phyloP scores from a whole-genome alignment of 2,888 invertebrate species.

The Lamellibrachia satsuma region DNA sequence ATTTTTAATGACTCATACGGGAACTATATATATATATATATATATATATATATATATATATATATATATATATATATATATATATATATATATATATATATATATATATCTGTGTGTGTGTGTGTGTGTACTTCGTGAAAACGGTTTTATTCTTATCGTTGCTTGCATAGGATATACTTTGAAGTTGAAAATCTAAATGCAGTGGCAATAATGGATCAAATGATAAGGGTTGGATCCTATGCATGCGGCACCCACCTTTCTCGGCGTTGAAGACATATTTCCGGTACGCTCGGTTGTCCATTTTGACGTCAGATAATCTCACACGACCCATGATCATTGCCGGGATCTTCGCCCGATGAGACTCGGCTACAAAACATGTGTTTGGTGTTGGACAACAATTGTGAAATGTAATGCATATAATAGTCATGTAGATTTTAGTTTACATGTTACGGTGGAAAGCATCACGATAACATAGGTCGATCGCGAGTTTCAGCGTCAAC shows the following conservation, averaged over 20 bases:
- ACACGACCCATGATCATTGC: slow-evolving; percentile 39
- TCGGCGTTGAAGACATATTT: slow-evolving; percentile 40
- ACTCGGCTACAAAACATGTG: slow-evolving; percentile 31
- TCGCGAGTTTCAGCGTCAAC: too few species aligned
- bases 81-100: too few species aligned
- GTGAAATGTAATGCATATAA: background rate
- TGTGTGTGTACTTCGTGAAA: too few species aligned
- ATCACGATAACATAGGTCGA: too few species aligned
- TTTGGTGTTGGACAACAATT: background rate
- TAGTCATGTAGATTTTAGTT: background rate
- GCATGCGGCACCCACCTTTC: slow-evolving; percentile 36
- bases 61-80: too few species aligned
- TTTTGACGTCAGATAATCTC: slow-evolving; percentile 28
- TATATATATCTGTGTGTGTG: too few species aligned
- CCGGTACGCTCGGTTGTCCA: slow-evolving; percentile 35
- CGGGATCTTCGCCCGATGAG: slow-evolving; percentile 42
- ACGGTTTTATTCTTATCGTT: background rate
- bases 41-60: too few species aligned
- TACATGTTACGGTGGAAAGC: background rate
- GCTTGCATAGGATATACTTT: background rate
- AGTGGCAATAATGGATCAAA: background rate
- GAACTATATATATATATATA: too few species aligned
- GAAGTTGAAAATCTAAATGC: background rate
- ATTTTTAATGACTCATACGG: too few species aligned
- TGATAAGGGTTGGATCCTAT: background rate